A percentile compares a stretch with the other conserved stretches of the same genome.
phyloP scores from a whole-genome alignment of 1,140 invertebrate species.

The Anagrus nilaparvatae region DNA sequence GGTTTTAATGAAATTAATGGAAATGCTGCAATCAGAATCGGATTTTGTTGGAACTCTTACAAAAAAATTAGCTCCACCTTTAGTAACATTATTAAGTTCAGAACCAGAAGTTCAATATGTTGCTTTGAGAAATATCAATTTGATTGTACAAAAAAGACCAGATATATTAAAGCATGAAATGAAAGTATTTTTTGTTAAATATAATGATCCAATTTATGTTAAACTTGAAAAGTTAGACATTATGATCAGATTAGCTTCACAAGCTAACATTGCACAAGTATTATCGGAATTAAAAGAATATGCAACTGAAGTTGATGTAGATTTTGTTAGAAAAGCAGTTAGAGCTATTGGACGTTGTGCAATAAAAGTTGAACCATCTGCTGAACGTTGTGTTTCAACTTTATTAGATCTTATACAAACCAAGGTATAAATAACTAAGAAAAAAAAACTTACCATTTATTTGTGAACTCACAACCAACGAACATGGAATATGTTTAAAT shows the following conservation, averaged over 20 bases:
- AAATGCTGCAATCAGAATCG: conserved; percentile 85
- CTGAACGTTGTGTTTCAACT: conserved; percentile 96
- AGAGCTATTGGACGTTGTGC: conserved; percentile 97
- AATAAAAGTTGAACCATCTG: conserved; percentile 98
- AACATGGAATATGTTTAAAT: too few species aligned
- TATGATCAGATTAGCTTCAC: conserved; percentile 97
- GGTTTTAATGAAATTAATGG: conserved; percentile 94
- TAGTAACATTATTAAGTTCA: conserved; percentile 94
- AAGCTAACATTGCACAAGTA: conserved; percentile 97
- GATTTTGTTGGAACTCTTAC: conserved; percentile 92
- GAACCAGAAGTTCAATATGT: conserved; percentile 99
- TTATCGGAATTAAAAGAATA: conserved; percentile 98
- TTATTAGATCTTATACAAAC: conserved; percentile 99
- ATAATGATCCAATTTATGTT: conserved; percentile 99
- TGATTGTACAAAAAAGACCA: conserved; percentile 97
- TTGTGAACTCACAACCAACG: too few species aligned
- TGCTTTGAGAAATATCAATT: conserved; percentile 94
- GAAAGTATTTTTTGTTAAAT: conserved; percentile 99
- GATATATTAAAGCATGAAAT: conserved; percentile 99
- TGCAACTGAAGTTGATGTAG: conserved; percentile 99
- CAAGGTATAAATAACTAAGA: conserved; percentile 53
- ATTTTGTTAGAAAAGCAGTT: conserved; percentile 98
- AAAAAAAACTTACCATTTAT: neutral
- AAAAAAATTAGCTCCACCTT: conserved; percentile 96
- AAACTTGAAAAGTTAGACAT: conserved; percentile 99